Evolutionary conservation across 2,888 invertebrate genomes (phyloP).

Genomic region (Drosophila stalkeri): DNA sequence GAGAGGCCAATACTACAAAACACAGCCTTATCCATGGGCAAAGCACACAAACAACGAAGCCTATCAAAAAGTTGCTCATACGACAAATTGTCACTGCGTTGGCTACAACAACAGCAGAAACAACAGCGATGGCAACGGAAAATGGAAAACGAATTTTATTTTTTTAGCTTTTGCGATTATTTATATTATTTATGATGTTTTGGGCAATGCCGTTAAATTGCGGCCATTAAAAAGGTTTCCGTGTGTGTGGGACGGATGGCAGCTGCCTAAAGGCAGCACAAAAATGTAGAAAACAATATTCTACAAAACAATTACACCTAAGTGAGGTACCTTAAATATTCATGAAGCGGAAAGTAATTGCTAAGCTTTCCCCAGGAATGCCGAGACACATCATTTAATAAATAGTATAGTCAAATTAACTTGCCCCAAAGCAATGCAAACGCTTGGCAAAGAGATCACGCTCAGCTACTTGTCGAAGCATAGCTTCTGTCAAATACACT

Average conservation of each 20-base stretch:
- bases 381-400: neutral
- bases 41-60: slow-evolving; percentile 43
- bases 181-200: slow-evolving; percentile 73
- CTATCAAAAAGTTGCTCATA: slow-evolving; percentile 74
- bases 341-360: slow-evolving; percentile 51
- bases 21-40: slow-evolving; percentile 56
- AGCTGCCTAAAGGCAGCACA: slow-evolving; percentile 42
- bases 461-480: slow-evolving; percentile 12
- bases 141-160: slow-evolving; percentile 61
- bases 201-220: slow-evolving; percentile 66
- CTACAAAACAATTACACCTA: slow-evolving; percentile 69
- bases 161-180: slow-evolving; percentile 66
- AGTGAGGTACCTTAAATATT: slow-evolving; percentile 68
- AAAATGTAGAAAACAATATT: slow-evolving; percentile 32
- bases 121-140: slow-evolving; percentile 6
- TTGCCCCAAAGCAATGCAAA: neutral
- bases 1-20: neutral
- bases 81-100: slow-evolving; percentile 67
- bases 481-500: slow-evolving; percentile 22
- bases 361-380: slow-evolving; percentile 4
- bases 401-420: neutral
- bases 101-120: slow-evolving; percentile 2
- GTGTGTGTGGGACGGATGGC: slow-evolving; percentile 46
- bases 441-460: neutral
- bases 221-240: slow-evolving; percentile 61